Conservation (phyloP, 2,113 vertebrate genomes). For the Cnemophilus loriae region DNA sequence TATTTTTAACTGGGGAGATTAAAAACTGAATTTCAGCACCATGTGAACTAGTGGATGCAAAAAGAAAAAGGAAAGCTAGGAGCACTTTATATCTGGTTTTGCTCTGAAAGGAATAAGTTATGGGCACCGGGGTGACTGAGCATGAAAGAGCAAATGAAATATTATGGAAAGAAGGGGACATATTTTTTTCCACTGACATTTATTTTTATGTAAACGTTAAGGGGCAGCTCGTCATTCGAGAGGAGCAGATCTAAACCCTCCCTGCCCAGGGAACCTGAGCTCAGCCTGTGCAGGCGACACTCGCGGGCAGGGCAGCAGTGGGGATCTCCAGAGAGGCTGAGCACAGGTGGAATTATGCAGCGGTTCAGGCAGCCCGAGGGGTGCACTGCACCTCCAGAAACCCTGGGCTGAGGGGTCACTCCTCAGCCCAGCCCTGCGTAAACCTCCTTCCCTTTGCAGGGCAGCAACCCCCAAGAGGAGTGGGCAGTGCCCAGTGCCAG, state of each 20-base stretch:
- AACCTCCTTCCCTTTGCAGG: not conserved
- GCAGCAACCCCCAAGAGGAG: not conserved
- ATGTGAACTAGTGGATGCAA: not conserved
- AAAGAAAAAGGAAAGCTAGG: not conserved
- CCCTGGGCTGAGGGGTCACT: not conserved
- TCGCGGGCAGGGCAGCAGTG: too few relatives aligned
- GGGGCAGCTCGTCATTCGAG: not conserved
- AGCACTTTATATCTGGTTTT: not conserved
- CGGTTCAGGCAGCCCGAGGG: too few relatives aligned
- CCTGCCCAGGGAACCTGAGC: not conserved
- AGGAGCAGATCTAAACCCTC: not conserved
- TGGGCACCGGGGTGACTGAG: not conserved
- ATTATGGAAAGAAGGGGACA: not conserved
- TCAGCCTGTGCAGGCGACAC: too few relatives aligned
- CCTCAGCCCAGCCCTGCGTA: not conserved
- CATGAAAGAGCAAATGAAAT: not conserved
- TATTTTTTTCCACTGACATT: not conserved
- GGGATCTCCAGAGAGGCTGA: not conserved
- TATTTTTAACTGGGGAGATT: constrained; percentile 16
- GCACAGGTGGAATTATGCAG: not conserved
- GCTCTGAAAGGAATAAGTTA: not conserved
- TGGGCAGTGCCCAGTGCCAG: not conserved
- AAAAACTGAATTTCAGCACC: constrained; percentile 5
- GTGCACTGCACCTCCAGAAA: too few relatives aligned
- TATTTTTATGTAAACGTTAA: not conserved